Conservation (phyloP, 2,113 vertebrate species). For the Naja naja region DNA sequence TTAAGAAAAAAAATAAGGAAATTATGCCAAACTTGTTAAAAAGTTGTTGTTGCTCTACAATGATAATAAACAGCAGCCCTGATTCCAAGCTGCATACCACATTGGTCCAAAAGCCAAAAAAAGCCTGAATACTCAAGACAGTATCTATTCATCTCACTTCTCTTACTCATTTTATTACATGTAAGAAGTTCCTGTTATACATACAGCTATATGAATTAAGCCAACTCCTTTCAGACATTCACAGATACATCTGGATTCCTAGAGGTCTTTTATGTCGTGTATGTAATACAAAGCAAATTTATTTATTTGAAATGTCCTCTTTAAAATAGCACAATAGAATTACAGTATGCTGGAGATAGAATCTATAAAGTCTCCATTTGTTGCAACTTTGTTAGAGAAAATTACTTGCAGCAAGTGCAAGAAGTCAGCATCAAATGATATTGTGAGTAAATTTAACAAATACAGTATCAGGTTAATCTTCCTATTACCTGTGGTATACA, state of each 20-base stretch:
- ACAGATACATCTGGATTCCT: not conserved
- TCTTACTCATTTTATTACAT: not conserved
- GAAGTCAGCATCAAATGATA: not conserved
- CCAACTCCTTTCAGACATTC: not conserved
- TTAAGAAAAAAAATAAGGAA: conserved; percentile 16
- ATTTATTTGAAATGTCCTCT: not conserved
- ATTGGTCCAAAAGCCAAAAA: not conserved
- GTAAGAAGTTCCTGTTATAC: not conserved
- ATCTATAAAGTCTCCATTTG: not conserved
- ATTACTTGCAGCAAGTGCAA: not conserved
- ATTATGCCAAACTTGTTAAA: not conserved
- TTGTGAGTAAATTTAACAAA: not conserved
- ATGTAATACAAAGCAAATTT: not conserved
- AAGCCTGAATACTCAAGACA: not conserved
- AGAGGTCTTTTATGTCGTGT: not conserved
- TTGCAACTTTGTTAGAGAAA: not conserved
- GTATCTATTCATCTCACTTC: not conserved
- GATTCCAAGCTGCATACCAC: not conserved
- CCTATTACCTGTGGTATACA: not conserved
- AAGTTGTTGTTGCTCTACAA: not conserved
- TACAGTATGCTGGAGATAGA: not conserved
- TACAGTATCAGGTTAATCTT: not conserved
- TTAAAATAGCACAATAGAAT: not conserved
- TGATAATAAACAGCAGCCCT: not conserved
- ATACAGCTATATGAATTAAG: not conserved